Base-by-base conservation (phyloP, 2,888 invertebrate genomes). In the Sinelater perroti region DNA sequence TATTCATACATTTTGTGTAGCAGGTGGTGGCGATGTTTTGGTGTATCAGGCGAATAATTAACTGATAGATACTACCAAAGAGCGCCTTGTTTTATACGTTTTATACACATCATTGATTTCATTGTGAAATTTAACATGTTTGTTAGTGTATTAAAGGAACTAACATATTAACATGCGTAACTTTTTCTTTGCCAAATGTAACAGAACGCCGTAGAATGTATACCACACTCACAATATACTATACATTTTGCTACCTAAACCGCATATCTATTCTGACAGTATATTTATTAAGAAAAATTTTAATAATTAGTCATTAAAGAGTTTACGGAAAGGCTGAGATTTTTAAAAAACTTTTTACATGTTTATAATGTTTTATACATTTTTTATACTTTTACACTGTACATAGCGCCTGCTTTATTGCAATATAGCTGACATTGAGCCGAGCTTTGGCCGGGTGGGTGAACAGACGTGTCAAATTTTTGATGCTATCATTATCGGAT, bases 351-450 rank as follows among this genome's bases (percentile, higher is more conserved):
- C 26, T n/a, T 52, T 54, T 45, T 38, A 36, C 35, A 52, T 31
- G 8, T 54, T 47, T 54, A 50, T 31, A 46, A 30, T 24, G 26
- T 38, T 50, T 50, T 55, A 47, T 47, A 55, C 47, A 14, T 46
- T 54, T 50, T n/a, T 50, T 36, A 11, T 42, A 33, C 44, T 44
- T 44, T 52, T 44, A 21, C 13, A 44, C 42, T 44, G 44, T 52
- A 33, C 16, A 52, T 52, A 52, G 24, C 10, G 40, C 21, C 14
- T 40, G 24, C 24, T 40, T 28, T 40, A 42, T 42, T 42, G 6
- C 42, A 7, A 42, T 42, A 7, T 42, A 38, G 35, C 18, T 20
- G 2, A 45, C 18, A 20, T 31, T 20, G 20, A 45, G 10, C n/a
- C n/a, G n/a, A n/a, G 4, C 13, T 13, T 44, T 26, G 13, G 44